Evolutionary conservation across 2,113 vertebrate genomes (phyloP).

Genomic region (Gorsachius goisagi): DNA sequence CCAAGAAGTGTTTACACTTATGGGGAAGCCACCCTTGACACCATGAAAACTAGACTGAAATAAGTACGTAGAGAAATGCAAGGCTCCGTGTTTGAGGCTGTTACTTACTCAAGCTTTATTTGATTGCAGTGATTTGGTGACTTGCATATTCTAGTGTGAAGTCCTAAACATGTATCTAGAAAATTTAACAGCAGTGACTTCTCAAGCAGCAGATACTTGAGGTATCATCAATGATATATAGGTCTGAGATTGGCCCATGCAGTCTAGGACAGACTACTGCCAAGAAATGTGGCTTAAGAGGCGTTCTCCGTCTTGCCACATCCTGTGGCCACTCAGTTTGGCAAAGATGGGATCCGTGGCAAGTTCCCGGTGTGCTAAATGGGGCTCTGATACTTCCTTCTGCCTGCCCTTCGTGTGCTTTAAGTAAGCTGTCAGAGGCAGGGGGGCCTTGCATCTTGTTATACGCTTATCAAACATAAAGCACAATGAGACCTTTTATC

Average conservation of each 20-base stretch:
- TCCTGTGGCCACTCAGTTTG: accelerated
- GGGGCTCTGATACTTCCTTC: background rate
- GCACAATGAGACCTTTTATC: background rate
- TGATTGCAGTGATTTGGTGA: background rate
- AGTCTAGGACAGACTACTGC: background rate
- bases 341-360: background rate
- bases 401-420: background rate
- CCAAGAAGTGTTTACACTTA: background rate
- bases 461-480: background rate
- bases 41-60: background rate
- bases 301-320: background rate
- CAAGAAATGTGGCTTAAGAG: background rate
- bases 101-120: background rate
- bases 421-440: background rate
- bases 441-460: background rate
- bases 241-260: background rate
- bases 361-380: background rate
- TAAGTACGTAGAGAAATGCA: background rate
- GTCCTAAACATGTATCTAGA: background rate
- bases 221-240: background rate
- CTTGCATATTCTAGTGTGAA: background rate
- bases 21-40: background rate
- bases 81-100: background rate
- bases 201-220: background rate
- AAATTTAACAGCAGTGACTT: background rate